phyloP scores from a whole-genome alignment of 2,113 vertebrate genomes.

The Pampusana beccarii region DNA sequence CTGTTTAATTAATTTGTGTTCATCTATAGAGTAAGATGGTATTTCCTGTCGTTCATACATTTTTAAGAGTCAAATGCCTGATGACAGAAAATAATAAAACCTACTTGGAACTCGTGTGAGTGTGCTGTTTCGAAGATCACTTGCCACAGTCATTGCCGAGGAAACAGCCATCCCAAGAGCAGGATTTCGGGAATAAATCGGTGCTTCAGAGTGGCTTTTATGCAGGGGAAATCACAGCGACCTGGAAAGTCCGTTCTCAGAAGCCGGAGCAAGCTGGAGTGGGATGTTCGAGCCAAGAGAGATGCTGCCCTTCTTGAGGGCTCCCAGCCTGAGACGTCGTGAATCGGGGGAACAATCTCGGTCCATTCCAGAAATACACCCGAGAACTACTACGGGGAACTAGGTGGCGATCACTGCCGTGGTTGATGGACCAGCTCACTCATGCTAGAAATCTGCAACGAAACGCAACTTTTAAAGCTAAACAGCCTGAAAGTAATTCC shows the following conservation, averaged over 20 bases:
- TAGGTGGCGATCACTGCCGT: rapidly evolving
- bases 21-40: neutral
- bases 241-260: neutral
- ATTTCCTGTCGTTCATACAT: neutral
- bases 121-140: neutral
- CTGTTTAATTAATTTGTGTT: rapidly evolving
- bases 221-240: neutral
- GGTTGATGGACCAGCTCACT: neutral
- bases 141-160: rapidly evolving
- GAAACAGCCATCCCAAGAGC: neutral
- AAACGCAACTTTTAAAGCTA: neutral
- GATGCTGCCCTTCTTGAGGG: neutral
- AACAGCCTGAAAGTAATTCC: neutral
- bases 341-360: neutral
- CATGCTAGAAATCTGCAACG: too few species aligned
- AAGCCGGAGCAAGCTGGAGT: neutral
- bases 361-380: neutral
- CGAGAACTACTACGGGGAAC: neutral
- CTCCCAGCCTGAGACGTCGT: neutral
- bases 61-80: neutral
- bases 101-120: neutral
- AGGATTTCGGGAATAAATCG: neutral
- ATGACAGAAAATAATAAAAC: neutral
- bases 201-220: neutral
- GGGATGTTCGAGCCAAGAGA: neutral